These are phyloP conservation scores for Actenoides hombroni DNA, from an alignment of 2,113 vertebrate species.

Conservation along the genomic window DNA sequence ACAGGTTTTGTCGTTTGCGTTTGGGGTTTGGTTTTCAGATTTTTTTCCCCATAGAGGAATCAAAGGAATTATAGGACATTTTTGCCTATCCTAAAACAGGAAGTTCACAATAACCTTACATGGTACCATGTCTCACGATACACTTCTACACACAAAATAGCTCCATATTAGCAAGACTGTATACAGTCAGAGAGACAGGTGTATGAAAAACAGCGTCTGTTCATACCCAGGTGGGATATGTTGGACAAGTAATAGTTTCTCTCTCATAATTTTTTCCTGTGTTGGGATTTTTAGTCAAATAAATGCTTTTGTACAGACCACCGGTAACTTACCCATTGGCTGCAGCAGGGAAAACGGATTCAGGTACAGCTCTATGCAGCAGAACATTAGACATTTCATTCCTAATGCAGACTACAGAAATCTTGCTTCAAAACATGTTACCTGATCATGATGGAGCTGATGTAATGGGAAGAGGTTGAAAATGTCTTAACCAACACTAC, in stretches of 20 bases:
- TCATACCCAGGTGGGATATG: neutral
- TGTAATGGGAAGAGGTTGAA: neutral
- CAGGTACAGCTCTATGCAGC: neutral
- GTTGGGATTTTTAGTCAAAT: neutral
- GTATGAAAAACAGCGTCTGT: neutral
- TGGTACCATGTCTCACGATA: rapidly evolving
- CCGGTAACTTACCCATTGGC: neutral
- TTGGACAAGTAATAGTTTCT: neutral
- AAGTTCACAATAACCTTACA: neutral
- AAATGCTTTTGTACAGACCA: neutral
- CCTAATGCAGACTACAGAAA: neutral
- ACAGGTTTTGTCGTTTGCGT: neutral
- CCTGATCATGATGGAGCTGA: neutral
- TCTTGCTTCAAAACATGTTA: neutral
- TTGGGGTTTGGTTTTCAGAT: rapidly evolving
- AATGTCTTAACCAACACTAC: neutral
- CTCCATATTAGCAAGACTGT: neutral
- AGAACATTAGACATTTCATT: neutral
- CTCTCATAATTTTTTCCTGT: neutral
- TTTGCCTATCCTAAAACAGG: neutral
- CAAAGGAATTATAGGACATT: neutral
- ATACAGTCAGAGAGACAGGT: neutral
- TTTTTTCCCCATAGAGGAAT: neutral
- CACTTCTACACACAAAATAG: neutral
- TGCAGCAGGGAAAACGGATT: neutral